A percentile compares a stretch with the other conserved stretches of the same genome.
These are phyloP conservation scores for Euproctis similis DNA, from an alignment of 2,888 invertebrate species.

Conservation along the genomic window DNA sequence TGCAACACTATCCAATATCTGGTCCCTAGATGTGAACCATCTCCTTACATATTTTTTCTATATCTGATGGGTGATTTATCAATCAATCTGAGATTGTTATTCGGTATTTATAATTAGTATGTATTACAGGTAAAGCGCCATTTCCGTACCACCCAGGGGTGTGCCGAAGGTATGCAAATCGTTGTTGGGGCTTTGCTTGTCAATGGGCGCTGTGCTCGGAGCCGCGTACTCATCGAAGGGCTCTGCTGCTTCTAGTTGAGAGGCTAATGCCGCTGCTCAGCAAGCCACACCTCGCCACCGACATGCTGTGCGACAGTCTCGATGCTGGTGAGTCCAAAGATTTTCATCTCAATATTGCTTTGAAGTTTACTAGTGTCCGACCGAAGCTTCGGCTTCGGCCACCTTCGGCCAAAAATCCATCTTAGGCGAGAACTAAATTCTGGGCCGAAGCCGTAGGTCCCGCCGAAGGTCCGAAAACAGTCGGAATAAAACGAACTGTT, in stretches of 20 bases:
- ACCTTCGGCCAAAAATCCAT: too few species aligned
- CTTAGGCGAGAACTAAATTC: too few species aligned
- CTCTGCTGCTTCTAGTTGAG: constrained; percentile 88
- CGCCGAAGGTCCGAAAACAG: too few species aligned
- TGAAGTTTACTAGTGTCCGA: too few species aligned
- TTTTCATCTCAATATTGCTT: too few species aligned
- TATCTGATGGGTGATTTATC: neutral
- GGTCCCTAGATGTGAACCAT: neutral
- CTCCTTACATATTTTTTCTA: neutral
- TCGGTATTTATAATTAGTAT: too few species aligned
- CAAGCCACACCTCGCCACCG: constrained; percentile 89
- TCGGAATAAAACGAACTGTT: too few species aligned
- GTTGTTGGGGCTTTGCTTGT: constrained; percentile 86
- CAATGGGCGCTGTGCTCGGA: constrained; percentile 81
- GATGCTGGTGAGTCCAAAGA: too few species aligned
- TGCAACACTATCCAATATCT: too few species aligned
- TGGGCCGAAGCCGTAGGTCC: too few species aligned
- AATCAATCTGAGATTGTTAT: too few species aligned
- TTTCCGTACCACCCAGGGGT: constrained; percentile 77
- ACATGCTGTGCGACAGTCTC: constrained; percentile 93
- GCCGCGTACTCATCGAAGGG: constrained; percentile 80
- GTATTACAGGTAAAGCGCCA: constrained; percentile 40
- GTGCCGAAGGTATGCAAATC: constrained; percentile 77
- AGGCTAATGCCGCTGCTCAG: constrained; percentile 86
- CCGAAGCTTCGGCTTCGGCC: too few species aligned